These are phyloP conservation scores for Proterorhinus semilunaris DNA, from an alignment of 2,113 vertebrate species.

Conservation along the genomic window DNA sequence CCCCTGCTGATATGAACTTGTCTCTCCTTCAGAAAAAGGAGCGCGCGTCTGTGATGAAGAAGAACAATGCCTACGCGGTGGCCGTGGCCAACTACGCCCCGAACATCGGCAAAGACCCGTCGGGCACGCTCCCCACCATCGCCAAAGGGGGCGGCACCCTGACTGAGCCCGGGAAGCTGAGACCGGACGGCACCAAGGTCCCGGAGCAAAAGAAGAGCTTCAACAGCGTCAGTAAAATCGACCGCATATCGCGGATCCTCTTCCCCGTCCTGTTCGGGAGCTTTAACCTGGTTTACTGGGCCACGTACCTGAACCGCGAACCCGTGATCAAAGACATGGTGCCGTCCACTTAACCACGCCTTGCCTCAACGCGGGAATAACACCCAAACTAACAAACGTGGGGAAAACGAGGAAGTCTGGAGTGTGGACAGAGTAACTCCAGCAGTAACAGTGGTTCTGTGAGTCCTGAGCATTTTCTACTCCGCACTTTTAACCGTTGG, in stretches of 20 bases:
- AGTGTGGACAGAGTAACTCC: constrained; percentile 87
- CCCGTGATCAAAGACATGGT: constrained; percentile 91
- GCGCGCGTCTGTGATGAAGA: constrained; percentile 90
- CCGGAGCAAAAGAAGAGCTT: constrained; percentile 96
- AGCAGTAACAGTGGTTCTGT: constrained; percentile 85
- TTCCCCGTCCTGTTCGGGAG: constrained; percentile 95
- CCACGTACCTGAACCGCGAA: constrained; percentile 97
- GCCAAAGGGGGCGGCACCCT: constrained; percentile 86
- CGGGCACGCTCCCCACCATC: constrained; percentile 90
- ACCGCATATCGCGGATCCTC: constrained; percentile 97
- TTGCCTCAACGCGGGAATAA: constrained; percentile 15
- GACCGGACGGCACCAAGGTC: constrained; percentile 84
- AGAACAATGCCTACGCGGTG: constrained; percentile 97
- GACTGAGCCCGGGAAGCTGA: constrained; percentile 84
- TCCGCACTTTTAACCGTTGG: constrained; percentile 74
- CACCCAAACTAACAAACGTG: neutral
- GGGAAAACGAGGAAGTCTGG: constrained; percentile 31
- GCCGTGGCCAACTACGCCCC: constrained; percentile 98
- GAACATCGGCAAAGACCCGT: constrained; percentile 93
- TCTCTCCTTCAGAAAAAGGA: constrained; percentile 90
- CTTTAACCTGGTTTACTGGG: constrained; percentile 99
- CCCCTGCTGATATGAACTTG: neutral
- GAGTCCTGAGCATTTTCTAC: constrained; percentile 74
- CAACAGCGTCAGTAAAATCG: constrained; percentile 99
- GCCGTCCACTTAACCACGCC: constrained; percentile 78